Percentiles rank a stretch among this genome's conserved stretches.
phyloP scores from a whole-genome alignment of 2,888 invertebrate genomes.

The Drosophila nr. medialis region DNA sequence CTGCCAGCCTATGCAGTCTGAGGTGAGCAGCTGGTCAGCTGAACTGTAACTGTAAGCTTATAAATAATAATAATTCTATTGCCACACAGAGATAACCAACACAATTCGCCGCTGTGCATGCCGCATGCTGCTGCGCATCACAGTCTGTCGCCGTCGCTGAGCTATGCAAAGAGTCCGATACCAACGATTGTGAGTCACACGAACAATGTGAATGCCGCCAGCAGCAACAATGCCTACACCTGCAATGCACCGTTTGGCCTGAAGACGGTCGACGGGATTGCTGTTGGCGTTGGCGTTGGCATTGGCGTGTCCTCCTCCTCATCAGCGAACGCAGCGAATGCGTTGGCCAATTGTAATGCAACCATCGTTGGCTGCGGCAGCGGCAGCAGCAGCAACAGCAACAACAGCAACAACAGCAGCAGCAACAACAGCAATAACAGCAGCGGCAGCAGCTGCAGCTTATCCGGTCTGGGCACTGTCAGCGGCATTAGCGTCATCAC shows the following conservation, averaged over 20 bases:
- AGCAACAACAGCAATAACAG: conserved; percentile 48
- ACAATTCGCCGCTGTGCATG: conserved; percentile 84
- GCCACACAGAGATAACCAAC: conserved; percentile 78
- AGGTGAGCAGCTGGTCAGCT: conserved; percentile 38
- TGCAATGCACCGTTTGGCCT: conserved; percentile 83
- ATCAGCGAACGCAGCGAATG: conserved; percentile 44
- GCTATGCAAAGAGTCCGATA: conserved; percentile 83
- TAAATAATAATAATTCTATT: neutral
- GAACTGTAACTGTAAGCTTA: neutral
- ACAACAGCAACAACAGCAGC: conserved; percentile 44
- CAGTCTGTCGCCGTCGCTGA: conserved; percentile 83
- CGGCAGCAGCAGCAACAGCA: conserved; percentile 50
- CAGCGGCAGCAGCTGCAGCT: conserved; percentile 50
- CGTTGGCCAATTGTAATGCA: conserved; percentile 42
- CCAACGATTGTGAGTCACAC: conserved; percentile 74
- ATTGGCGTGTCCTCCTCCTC: conserved; percentile 32
- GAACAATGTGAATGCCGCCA: conserved; percentile 63
- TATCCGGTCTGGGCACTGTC: conserved; percentile 66
- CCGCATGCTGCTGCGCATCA: conserved; percentile 80
- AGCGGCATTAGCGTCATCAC: conserved; percentile 75
- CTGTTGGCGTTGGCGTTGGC: conserved; percentile 45
- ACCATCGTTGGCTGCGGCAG: conserved; percentile 39
- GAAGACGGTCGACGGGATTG: conserved; percentile 81
- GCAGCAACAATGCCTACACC: conserved; percentile 72
- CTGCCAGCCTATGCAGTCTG: conserved; percentile 77